Evolutionary conservation across 2,797 vertebrate species (phyloP), one percentile per base, ranked within the genome.

Genomic region (Lithobates sylvaticus): DNA sequence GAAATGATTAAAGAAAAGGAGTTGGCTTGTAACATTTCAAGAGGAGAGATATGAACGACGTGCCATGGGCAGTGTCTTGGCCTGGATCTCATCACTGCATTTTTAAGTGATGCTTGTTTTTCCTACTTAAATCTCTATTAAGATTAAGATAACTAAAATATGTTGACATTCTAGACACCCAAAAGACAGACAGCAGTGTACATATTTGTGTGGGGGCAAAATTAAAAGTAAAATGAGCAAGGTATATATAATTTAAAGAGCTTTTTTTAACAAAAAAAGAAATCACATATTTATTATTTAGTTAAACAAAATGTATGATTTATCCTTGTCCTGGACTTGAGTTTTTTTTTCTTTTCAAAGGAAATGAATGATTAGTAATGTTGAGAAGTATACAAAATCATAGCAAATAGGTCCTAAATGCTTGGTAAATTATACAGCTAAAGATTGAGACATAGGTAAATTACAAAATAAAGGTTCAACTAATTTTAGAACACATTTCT

Each of bases 121-220:
- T 70, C 39, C 79, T 83, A 64, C 44, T 70, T 70, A 70, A 74
- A 79, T 86, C 80, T 80, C 61, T 42, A 65, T 47, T 61, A 67
- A 78, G 76, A 76, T 67, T 32, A 7, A 84, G 81, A 87, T 87
- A 87, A 79, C 58, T 58, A 12, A 84, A 79, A 42, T 87, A 87
- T 84, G 82, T 83, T 71, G 81, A 86, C 78, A 71, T 81, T 54
- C 75, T 78, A 67, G 47, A 72, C 54, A 81, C 29, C 47, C 32
- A 72, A 74, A 69, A 87, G 69, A 47, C 61, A 78, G 27, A 70
- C 75, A 69, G 44, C 27, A 34, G 29, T 23, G 65, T 27, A 69
- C 77, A 68, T 77, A 50, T 32, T 75, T 68, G 32, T 74, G 32
- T 68, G 54, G 32, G 67, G 34, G 44, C 18, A 81, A 75, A 61